Evolutionary conservation across 2,888 invertebrate genomes (phyloP).

Genomic region (Lomographa bimaculata): DNA sequence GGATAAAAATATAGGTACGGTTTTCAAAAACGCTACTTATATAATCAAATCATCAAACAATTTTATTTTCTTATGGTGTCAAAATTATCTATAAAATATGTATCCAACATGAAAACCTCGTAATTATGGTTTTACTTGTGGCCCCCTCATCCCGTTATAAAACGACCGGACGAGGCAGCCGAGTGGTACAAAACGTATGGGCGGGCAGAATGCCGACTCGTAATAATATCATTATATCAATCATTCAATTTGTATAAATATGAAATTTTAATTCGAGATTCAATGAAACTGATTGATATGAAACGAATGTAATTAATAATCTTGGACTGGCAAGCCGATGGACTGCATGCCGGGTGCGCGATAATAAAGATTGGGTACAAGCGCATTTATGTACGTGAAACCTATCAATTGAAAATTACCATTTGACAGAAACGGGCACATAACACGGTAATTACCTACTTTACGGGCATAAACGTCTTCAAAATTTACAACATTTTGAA

Average conservation of each 20-base stretch:
- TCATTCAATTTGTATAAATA: slow-evolving; percentile 35
- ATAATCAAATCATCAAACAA: no score
- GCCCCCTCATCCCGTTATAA: slow-evolving; percentile 38
- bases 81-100: slow-evolving; percentile 12
- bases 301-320: slow-evolving; percentile 17
- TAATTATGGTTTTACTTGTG: slow-evolving; percentile 23
- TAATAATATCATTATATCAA: slow-evolving; percentile 68
- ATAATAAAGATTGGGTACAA: no score
- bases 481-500: no score
- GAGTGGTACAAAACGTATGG: slow-evolving; percentile 76
- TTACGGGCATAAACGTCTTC: no score
- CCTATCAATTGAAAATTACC: no score
- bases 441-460: no score
- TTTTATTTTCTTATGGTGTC: no score
- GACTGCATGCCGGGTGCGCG: no score
- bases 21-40: no score
- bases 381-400: no score
- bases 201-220: slow-evolving; percentile 58
- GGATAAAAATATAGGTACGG: no score
- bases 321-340: neutral
- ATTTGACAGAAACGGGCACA: no score
- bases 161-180: slow-evolving; percentile 54
- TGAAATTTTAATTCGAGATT: slow-evolving; percentile 21
- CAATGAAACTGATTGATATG: slow-evolving; percentile 17
- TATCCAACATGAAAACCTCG: slow-evolving; percentile 21